Conservation (phyloP, 2,888 invertebrate genomes). For the Mystacides longicornis region DNA sequence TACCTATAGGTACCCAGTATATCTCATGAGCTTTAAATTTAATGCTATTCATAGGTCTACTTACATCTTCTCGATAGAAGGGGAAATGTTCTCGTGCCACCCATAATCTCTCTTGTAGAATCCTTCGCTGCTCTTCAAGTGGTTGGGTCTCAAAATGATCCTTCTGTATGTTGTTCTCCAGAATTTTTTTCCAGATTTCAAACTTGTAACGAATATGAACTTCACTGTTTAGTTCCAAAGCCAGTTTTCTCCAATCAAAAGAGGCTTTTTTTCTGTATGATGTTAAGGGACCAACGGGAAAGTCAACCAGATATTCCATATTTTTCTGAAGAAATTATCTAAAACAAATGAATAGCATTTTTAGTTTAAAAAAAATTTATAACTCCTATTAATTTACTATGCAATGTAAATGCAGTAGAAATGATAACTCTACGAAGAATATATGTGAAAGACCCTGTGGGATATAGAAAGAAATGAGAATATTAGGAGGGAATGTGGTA, state of each 20-base stretch:
- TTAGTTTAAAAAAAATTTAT: too few relatives aligned
- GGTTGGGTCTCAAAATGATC: slow-evolving; percentile 56
- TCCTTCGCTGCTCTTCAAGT: slow-evolving; percentile 42
- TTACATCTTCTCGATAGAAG: slow-evolving; percentile 5
- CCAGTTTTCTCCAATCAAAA: slow-evolving; percentile 61
- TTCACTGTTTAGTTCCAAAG: slow-evolving; percentile 45
- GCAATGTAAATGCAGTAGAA: too few relatives aligned
- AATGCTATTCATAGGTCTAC: too few relatives aligned
- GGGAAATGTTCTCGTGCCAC: neutral
- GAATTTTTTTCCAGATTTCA: slow-evolving; percentile 57
- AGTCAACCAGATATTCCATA: slow-evolving; percentile 44
- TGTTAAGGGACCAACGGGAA: slow-evolving; percentile 59
- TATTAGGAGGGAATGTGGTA: too few relatives aligned
- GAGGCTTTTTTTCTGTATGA: slow-evolving; percentile 54
- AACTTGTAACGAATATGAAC: slow-evolving; percentile 46
- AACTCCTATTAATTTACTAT: too few relatives aligned
- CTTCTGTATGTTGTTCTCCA: slow-evolving; percentile 68
- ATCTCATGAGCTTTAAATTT: too few relatives aligned
- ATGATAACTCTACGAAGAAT: too few relatives aligned
- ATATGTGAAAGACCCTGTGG: too few relatives aligned
- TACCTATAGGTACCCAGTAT: too few relatives aligned
- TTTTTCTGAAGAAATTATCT: slow-evolving; percentile 3
- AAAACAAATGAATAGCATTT: too few relatives aligned
- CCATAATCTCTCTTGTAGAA: slow-evolving; percentile 13
- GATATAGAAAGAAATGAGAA: too few relatives aligned